Evolutionary conservation across 2,888 invertebrate species (phyloP), one percentile per base, ranked within the genome.

Genomic region (Drosophila yooni): DNA sequence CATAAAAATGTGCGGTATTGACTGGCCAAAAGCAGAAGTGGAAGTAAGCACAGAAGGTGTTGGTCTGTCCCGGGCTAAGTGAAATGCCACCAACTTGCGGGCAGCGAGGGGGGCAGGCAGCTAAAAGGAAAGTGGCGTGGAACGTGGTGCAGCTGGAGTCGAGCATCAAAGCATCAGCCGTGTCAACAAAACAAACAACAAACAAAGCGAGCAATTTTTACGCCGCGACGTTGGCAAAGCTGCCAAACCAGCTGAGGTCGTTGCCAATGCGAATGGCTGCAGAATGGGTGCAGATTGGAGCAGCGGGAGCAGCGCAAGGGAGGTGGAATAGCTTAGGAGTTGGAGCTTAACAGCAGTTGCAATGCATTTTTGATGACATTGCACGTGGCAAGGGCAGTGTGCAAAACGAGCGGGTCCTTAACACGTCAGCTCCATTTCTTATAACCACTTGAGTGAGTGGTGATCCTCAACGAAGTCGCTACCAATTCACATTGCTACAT

Each of bases 141-240:
- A 53, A 15, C 27, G 36, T 38, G 36, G 21, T 62, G 54, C 61
- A 76, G 69, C 70, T 62, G 79, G 51, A 53, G 67, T 52, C 61
- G 54, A 65, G 77, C 81, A 76, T 65, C 77, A 76, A 70, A 79
- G 75, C 75, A 74, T 60, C 62, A 72, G 57, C 56, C 76, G 60
- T 83, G 87, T 88, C 87, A 87, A 71, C 78, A 87, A 83, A 79
- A 83, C 82, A 86, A 83, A 83, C 82, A 87, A 69, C 87, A 78
- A 89, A 87, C 89, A 83, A 87, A 83, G 82, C 75, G 63, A 59
- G 71, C 83, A 76, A 89, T 84, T 84, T 87, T 89, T 82, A 83
- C 79, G 66, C 79, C 81, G 83, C 87, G 83, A 76, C 56, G 56
- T 18, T 75, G 40, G 43, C 43, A 63, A 70, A 60, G 63, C 81